These are phyloP conservation scores for Petromus typicus DNA, from an alignment of 2,113 vertebrate genomes.

Conservation along the genomic window DNA sequence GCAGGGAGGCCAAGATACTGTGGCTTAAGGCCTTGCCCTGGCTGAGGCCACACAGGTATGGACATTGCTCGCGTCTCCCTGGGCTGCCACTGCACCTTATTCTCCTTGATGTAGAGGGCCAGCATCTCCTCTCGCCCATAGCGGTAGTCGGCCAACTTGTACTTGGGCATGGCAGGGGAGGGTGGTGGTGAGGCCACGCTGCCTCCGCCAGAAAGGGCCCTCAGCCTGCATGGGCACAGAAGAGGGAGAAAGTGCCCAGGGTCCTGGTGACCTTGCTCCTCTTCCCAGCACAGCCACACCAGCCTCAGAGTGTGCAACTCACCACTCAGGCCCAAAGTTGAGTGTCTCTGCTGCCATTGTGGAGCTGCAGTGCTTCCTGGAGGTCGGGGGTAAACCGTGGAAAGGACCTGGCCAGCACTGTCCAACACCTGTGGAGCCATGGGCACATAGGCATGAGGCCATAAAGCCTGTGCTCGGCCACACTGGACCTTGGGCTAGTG, in stretches of 20 bases:
- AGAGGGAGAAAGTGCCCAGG: not conserved
- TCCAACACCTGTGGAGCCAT: conserved; percentile 53
- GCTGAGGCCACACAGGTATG: accelerated
- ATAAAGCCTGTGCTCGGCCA: not conserved
- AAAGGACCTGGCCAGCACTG: not conserved
- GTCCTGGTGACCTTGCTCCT: not conserved
- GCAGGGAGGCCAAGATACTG: not conserved
- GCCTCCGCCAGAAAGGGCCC: conserved; percentile 95
- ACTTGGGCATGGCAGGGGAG: conserved; percentile 97
- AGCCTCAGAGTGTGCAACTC: conserved; percentile 27
- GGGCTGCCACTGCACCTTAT: conserved; percentile 86
- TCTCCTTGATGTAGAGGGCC: conserved; percentile 97
- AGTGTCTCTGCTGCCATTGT: conserved; percentile 95
- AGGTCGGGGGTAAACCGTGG: not conserved
- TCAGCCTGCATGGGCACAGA: conserved; percentile 87
- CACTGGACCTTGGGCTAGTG: not conserved
- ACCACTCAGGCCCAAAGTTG: conserved; percentile 97
- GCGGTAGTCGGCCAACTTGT: conserved; percentile 96
- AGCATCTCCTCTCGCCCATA: conserved; percentile 97
- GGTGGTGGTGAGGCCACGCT: conserved; percentile 94
- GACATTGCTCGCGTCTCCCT: accelerated
- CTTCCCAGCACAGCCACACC: not conserved
- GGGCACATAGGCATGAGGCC: not conserved
- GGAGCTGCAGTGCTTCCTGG: not conserved
- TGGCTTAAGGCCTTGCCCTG: not conserved